Evolutionary conservation across 2,113 vertebrate species (phyloP).

Genomic region (Guaruba guarouba): DNA sequence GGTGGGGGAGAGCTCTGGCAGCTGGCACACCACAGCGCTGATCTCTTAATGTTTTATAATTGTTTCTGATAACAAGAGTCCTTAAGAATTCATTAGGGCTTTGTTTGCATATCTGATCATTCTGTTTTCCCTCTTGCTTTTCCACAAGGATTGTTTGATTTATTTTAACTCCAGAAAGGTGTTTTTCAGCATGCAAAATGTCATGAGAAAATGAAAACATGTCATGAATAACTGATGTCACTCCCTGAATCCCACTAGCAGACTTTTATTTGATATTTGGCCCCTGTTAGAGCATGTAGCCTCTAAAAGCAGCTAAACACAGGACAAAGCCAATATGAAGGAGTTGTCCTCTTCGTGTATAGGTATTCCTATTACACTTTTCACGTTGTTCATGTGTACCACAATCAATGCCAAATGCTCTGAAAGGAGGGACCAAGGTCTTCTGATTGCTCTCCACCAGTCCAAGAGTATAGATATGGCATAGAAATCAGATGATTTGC

Average conservation of each 20-base stretch:
- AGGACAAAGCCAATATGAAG: neutral
- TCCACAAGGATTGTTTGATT: neutral
- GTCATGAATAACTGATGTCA: neutral
- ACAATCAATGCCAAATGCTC: neutral
- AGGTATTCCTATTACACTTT: neutral
- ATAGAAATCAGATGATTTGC: neutral
- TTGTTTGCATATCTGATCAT: neutral
- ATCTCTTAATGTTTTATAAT: neutral
- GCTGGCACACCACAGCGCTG: neutral
- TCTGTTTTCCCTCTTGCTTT: neutral
- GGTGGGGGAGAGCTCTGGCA: neutral
- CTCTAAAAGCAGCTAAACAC: neutral
- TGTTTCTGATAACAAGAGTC: neutral
- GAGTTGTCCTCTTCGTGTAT: neutral
- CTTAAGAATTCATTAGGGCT: neutral
- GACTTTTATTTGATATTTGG: neutral
- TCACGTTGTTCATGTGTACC: neutral
- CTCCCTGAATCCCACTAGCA: neutral
- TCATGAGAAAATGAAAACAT: neutral
- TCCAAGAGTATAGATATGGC: neutral
- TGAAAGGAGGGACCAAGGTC: neutral
- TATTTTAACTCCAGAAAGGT: neutral
- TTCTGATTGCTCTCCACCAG: neutral
- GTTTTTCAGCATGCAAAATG: neutral
- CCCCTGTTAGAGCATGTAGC: neutral